Base-by-base conservation (phyloP, 2,113 vertebrate species). In the Manacus vitellinus region DNA sequence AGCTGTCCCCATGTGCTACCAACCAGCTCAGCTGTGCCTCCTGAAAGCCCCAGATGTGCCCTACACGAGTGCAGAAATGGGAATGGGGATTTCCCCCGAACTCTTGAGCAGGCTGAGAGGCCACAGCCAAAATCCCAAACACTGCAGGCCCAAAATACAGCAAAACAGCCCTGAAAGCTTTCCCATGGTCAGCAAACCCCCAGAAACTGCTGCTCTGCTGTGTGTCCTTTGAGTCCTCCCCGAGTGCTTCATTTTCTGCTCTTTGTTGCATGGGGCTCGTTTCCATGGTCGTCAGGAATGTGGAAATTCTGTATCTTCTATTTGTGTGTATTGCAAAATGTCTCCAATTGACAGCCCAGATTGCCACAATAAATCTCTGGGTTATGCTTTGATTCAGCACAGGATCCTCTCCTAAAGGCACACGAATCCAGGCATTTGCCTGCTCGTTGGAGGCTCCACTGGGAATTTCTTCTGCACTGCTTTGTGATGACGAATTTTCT, bases 211-310 rank as follows among this genome's bases (percentile, higher is more conserved):
- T 46, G 19, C 35, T 84, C 8, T 66, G 14, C 19, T 4, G 17
- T 23, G 14, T 31, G 14, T 12, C 30, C 30, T 10, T 9, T 20
- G 25, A 67, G 22, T 19, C 18, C 43, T 73, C 74, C 31, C 12
- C 27, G 7, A 2, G 7, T 43, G 37, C 19, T 22, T 22, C 12
- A 4, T 75, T 68, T 71, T 6, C 58, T 83, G 18, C 25, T 46
- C 21, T 39, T 28, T n/a, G 9, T 46, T 43, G 1, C 3, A 4
- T 3, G 17, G 7, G 10, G 7, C 3, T 63, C 12, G 0, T 78
- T 85, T 46, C 41, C 23, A 24, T 2, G 9, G 11, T 13, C 11
- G 6, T 15, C 27, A 30, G 44, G 17, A 73, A 10, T 4, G 2
- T 8, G 59, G 55, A 22, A 58, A 43, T 41, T 10, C 43, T 44